Evolutionary conservation across 2,888 invertebrate genomes (phyloP).

Genomic region (Drosophila tripunctata): DNA sequence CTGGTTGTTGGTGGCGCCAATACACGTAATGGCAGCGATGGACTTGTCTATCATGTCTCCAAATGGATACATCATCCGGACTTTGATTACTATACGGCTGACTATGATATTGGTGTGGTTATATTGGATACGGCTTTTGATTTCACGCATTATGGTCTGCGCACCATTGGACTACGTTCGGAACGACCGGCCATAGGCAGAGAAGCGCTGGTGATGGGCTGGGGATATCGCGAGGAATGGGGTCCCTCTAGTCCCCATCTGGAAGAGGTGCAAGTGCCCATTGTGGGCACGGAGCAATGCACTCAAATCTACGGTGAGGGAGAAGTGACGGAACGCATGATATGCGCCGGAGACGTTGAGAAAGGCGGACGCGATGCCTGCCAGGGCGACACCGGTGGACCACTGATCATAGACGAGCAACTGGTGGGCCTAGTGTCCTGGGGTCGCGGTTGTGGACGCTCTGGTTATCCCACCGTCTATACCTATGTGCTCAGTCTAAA

Average conservation of each 20-base stretch:
- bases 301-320: conserved; percentile 83
- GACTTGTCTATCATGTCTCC: conserved; percentile 64
- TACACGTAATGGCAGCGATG: conserved; percentile 72
- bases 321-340: conserved; percentile 85
- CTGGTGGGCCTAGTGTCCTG: conserved; percentile 84
- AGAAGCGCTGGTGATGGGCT: conserved; percentile 72
- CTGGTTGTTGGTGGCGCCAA: conserved; percentile 73
- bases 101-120: conserved; percentile 84
- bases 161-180: conserved; percentile 78
- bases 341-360: conserved; percentile 85
- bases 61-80: conserved; percentile 70
- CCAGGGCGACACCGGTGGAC: conserved; percentile 83
- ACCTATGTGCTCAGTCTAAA: conserved; percentile 79
- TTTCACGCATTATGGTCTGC: conserved; percentile 81
- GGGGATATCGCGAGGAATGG: conserved; percentile 80
- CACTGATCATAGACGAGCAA: conserved; percentile 71
- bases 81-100: conserved; percentile 81
- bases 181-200: conserved; percentile 66
- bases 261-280: conserved; percentile 85
- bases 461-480: conserved; percentile 85
- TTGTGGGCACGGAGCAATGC: conserved; percentile 85
- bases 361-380: conserved; percentile 84
- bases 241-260: conserved; percentile 72
- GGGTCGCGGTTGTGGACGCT: conserved; percentile 85
- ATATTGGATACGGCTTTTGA: conserved; percentile 85